A percentile compares a stretch with the other conserved stretches of the same genome.
Evolutionary conservation across 2,797 vertebrate genomes (phyloP).

Genomic region (Anguilla obscura): DNA sequence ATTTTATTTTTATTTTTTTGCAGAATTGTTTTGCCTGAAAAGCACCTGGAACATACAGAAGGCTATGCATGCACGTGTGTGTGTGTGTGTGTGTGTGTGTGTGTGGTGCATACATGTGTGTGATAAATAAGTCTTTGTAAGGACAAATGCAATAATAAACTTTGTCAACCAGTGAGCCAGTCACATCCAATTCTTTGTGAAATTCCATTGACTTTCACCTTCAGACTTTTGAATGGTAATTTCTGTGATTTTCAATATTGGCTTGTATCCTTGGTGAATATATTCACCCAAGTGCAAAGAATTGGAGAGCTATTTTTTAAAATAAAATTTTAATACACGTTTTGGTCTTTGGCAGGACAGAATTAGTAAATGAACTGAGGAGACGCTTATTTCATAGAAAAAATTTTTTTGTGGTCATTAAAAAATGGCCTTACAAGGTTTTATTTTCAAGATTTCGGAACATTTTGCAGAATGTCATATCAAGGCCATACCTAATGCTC

Average conservation of each 20-base stretch:
- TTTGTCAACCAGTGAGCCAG: not conserved
- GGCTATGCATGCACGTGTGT: not conserved
- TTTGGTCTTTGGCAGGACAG: not conserved
- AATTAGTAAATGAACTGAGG: not conserved
- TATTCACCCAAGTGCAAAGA: slow-evolving; percentile 6
- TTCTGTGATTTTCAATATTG: not conserved
- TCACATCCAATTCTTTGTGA: not conserved
- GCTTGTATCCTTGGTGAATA: not conserved
- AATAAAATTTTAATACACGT: not conserved
- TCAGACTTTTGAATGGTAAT: not conserved
- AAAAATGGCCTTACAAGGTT: not conserved
- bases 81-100: not conserved
- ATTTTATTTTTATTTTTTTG: too few species aligned
- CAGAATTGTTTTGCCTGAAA: too few species aligned
- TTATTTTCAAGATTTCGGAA: not conserved
- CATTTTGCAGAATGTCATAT: not conserved
- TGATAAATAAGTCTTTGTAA: not conserved
- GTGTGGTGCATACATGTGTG: not conserved
- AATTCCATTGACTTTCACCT: not conserved
- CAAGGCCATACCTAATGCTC: not conserved
- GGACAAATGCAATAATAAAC: not conserved
- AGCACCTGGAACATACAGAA: too few species aligned
- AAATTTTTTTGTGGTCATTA: not conserved
- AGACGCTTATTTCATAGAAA: not conserved
- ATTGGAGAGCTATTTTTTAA: not conserved